A percentile compares a stretch with the other conserved stretches of the same genome.
These are phyloP conservation scores for Fundulus diaphanus DNA, from an alignment of 2,797 vertebrate species.

Conservation along the genomic window DNA sequence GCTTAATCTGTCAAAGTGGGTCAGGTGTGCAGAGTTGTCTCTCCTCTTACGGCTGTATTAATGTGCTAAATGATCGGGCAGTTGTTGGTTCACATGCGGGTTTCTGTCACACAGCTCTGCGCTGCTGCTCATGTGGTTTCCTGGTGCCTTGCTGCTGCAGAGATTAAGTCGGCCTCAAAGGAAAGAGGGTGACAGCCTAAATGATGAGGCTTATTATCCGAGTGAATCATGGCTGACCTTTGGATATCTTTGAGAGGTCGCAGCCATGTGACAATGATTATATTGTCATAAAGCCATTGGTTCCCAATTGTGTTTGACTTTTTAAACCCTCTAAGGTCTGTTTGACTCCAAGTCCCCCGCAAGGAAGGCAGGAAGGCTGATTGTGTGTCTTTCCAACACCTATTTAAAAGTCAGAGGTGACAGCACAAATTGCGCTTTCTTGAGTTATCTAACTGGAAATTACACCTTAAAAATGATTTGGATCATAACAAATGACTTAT, in stretches of 20 bases:
- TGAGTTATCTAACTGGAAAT: constrained; percentile 49
- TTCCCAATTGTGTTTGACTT: constrained; percentile 56
- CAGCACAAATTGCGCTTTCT: constrained; percentile 62
- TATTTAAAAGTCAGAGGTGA: constrained; percentile 42
- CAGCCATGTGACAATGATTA: constrained; percentile 65
- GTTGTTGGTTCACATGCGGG: constrained; percentile 22
- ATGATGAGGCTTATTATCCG: constrained; percentile 74
- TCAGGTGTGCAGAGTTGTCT: neutral
- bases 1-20: constrained; percentile 5
- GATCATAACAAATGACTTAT: constrained; percentile 59
- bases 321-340: constrained; percentile 43
- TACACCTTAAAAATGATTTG: constrained; percentile 47
- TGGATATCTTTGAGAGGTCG: constrained; percentile 67
- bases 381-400: constrained; percentile 59
- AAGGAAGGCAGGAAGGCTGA: constrained; percentile 28
- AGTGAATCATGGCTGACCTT: constrained; percentile 74
- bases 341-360: constrained; percentile 37
- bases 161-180: constrained; percentile 61
- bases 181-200: constrained; percentile 71
- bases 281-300: constrained; percentile 68
- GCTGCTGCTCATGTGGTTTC: constrained; percentile 37
- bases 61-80: constrained; percentile 37
- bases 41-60: neutral
- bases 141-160: constrained; percentile 43
- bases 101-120: constrained; percentile 19